Evolutionary conservation across 2,113 vertebrate genomes (phyloP).

Genomic region (Aleadryas rufinucha): DNA sequence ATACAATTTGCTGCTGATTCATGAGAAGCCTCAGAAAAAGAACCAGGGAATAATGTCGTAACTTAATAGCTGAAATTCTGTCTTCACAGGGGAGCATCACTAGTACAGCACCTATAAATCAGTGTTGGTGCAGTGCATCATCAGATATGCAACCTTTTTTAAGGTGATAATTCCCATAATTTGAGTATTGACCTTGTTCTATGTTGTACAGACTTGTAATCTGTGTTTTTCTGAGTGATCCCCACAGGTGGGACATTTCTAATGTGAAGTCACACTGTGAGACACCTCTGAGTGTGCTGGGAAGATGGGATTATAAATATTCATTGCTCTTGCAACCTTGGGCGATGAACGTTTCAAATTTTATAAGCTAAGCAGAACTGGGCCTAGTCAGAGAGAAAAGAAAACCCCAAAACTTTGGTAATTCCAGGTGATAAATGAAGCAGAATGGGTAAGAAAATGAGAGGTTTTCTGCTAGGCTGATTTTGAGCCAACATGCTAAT

Average conservation of each 20-base stretch:
- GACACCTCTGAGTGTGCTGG: constrained; percentile 37
- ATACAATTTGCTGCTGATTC: not conserved
- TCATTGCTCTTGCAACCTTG: constrained; percentile 47
- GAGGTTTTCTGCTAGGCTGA: constrained; percentile 15
- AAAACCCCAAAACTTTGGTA: not conserved
- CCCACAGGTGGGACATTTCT: constrained; percentile 52
- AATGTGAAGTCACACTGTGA: constrained; percentile 54
- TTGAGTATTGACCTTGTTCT: constrained; percentile 35
- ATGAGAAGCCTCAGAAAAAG: not conserved
- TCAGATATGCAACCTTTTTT: constrained; percentile 18
- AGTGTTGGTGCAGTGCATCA: not conserved
- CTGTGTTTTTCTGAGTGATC: constrained; percentile 18
- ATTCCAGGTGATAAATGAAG: constrained; percentile 4
- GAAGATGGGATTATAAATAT: constrained; percentile 55
- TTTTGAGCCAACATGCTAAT: not conserved
- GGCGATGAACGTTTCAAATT: constrained; percentile 23
- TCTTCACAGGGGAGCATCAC: not conserved
- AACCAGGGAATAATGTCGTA: not conserved
- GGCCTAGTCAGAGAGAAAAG: not conserved
- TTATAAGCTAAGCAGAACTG: not conserved
- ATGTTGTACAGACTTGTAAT: constrained; percentile 7
- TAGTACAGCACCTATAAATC: not conserved
- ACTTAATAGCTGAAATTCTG: not conserved
- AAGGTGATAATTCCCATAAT: constrained; percentile 29
- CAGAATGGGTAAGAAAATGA: not conserved